phyloP scores from a whole-genome alignment of 2,888 invertebrate species.

The Stomorhina lunata region DNA sequence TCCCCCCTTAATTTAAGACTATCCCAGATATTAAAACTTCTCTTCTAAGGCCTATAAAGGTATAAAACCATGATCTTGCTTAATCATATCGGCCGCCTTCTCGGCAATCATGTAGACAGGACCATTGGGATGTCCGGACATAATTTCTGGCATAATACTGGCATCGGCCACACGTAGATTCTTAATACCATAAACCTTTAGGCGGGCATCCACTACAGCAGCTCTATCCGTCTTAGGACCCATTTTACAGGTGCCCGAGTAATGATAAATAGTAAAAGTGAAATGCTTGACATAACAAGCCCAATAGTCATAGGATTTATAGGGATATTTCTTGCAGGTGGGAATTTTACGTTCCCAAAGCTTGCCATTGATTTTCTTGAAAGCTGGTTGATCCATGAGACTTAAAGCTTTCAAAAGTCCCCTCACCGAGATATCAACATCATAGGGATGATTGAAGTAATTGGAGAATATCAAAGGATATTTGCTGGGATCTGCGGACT shows the following conservation, averaged over 20 bases:
- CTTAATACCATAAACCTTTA: slow-evolving; percentile 81
- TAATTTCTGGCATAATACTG: slow-evolving; percentile 82
- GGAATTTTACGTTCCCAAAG: slow-evolving; percentile 83
- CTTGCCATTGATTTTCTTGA: slow-evolving; percentile 81
- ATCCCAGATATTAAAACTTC: not conserved
- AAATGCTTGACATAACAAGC: slow-evolving; percentile 84
- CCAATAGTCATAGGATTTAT: slow-evolving; percentile 83
- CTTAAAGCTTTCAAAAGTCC: slow-evolving; percentile 82
- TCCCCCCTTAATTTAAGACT: not conserved
- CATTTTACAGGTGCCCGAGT: slow-evolving; percentile 85
- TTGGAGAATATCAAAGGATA: slow-evolving; percentile 86
- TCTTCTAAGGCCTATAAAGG: slow-evolving; percentile 50
- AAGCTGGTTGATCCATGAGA: slow-evolving; percentile 80
- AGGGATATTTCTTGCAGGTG: slow-evolving; percentile 81
- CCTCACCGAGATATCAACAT: slow-evolving; percentile 83
- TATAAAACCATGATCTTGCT: slow-evolving; percentile 79
- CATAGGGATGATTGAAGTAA: slow-evolving; percentile 84
- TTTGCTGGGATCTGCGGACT: slow-evolving; percentile 83
- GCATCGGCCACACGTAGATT: slow-evolving; percentile 82
- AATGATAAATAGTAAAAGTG: slow-evolving; percentile 84
- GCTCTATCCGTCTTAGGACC: slow-evolving; percentile 82
- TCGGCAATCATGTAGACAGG: slow-evolving; percentile 83
- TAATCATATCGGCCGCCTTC: slow-evolving; percentile 82
- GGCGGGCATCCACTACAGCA: slow-evolving; percentile 84
- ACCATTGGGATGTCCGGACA: slow-evolving; percentile 82